Evolutionary conservation across 1,140 invertebrate species (phyloP), one percentile per base, ranked within the genome.

Genomic region (Dicyema japonicum): DNA sequence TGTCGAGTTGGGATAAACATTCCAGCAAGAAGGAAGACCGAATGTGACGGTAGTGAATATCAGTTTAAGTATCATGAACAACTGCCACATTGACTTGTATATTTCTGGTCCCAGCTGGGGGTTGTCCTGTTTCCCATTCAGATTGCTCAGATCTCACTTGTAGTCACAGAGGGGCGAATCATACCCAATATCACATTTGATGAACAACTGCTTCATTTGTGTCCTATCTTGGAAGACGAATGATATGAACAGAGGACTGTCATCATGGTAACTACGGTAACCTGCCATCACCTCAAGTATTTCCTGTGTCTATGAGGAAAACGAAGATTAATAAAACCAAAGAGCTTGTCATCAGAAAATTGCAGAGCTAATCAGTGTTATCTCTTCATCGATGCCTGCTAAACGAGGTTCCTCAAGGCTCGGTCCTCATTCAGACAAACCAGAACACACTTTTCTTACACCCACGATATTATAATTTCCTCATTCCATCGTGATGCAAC

Each of bases 1-100:
- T 56, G 9, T 68, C 67, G 37, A 24, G 69, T 75, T 1, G 75
- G 75, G 37, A 85, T 80, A 49, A 82, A 85, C 2, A 82, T 53
- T 29, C 75, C 75, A 29, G 46, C 71, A 66, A 15, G 75, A 63
- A 42, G 70, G 94, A 51, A 94, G 80, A 36, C 88, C 85, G 50
- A 94, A 92, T 0, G 88, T 94, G 45, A 94, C 92, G 27, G 94
- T 66, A 7, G 80, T 90, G 52, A 90, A 68, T n/a, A 82, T 59
- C 16, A 88, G 59, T 54, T 92, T 90, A 33, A 57, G 48, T n/a
- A 85, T 59, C 11, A 92, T 47, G 15, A 74, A 59, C 5, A 97
- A 58, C 29, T 82, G 60, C 63, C 72, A 78, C 26, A 90, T 63
- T 4, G 78, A 75, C 19, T 59, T 58, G 40, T 74, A 67, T 1